Evolutionary conservation across 2,888 invertebrate species (phyloP).

Genomic region (Meloe dianella): DNA sequence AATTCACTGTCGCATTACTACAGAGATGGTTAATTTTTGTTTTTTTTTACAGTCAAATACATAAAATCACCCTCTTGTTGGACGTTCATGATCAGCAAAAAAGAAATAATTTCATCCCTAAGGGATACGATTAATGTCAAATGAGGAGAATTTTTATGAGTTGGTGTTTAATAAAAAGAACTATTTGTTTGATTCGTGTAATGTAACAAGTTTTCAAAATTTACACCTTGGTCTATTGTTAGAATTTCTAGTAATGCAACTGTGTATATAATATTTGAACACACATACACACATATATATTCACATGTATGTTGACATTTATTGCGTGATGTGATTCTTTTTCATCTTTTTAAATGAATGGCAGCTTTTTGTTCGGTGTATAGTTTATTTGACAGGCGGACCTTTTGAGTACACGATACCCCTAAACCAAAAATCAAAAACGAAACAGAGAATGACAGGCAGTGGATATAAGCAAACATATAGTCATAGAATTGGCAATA

Average conservation of each 20-base stretch:
- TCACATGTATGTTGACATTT: slow-evolving; percentile 39
- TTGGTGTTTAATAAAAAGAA: slow-evolving; percentile 19
- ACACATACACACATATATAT: not conserved
- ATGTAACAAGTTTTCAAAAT: slow-evolving; percentile 36
- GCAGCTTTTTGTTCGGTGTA: slow-evolving; percentile 43
- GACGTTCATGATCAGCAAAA: slow-evolving; percentile 29
- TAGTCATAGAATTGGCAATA: slow-evolving; percentile 11
- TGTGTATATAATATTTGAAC: slow-evolving; percentile 31
- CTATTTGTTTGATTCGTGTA: too few species aligned
- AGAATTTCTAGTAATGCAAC: slow-evolving; percentile 35
- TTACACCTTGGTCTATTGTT: slow-evolving; percentile 39
- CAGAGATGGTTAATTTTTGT: slow-evolving; percentile 13
- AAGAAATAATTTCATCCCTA: slow-evolving; percentile 31
- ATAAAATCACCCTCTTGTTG: not conserved
- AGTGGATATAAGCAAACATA: slow-evolving; percentile 4
- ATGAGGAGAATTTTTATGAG: not conserved
- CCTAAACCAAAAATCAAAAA: not conserved
- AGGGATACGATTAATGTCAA: not conserved
- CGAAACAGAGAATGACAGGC: not conserved
- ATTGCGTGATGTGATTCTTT: slow-evolving; percentile 45
- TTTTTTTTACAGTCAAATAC: slow-evolving; percentile 13
- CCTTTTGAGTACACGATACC: slow-evolving; percentile 32
- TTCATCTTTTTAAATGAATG: slow-evolving; percentile 39
- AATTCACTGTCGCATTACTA: slow-evolving; percentile 21
- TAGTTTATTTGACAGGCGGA: slow-evolving; percentile 46